Percentiles rank a stretch among this genome's conserved stretches.
Evolutionary conservation across 2,113 vertebrate genomes (phyloP).

Genomic region (Malurus melanocephalus): DNA sequence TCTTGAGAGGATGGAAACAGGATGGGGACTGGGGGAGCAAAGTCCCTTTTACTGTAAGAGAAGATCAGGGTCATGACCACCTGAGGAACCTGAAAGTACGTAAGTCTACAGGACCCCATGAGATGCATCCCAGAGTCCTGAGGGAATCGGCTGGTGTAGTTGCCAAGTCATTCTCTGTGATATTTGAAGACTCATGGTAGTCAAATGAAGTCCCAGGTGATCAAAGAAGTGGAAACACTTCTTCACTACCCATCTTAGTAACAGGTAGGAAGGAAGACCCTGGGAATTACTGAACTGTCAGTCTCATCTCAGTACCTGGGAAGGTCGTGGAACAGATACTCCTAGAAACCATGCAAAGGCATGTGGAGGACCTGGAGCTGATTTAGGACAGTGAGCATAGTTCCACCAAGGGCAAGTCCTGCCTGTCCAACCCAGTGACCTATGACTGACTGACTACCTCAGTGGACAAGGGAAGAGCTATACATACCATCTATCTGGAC

Average conservation of each 20-base stretch:
- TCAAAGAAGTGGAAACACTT: background rate
- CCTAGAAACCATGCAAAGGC: background rate
- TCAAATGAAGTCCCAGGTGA: background rate
- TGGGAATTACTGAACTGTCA: background rate
- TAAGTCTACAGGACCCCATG: background rate
- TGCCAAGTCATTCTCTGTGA: background rate
- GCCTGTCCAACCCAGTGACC: background rate
- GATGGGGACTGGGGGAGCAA: background rate
- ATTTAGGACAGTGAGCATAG: background rate
- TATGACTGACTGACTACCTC: background rate
- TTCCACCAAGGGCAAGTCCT: background rate
- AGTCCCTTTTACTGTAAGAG: background rate
- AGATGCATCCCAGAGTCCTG: background rate
- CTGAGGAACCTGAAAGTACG: background rate
- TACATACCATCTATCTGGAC: background rate
- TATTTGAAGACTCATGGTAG: background rate
- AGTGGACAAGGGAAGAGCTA: background rate
- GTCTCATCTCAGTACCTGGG: background rate
- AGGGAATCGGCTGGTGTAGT: background rate
- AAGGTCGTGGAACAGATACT: background rate
- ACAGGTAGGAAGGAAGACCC: background rate
- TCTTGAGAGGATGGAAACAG: background rate
- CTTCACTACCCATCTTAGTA: background rate
- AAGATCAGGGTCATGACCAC: background rate
- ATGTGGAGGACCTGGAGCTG: background rate